Conservation (phyloP, 2,888 invertebrate species). For the Thysanoteuthis rhombus region DNA sequence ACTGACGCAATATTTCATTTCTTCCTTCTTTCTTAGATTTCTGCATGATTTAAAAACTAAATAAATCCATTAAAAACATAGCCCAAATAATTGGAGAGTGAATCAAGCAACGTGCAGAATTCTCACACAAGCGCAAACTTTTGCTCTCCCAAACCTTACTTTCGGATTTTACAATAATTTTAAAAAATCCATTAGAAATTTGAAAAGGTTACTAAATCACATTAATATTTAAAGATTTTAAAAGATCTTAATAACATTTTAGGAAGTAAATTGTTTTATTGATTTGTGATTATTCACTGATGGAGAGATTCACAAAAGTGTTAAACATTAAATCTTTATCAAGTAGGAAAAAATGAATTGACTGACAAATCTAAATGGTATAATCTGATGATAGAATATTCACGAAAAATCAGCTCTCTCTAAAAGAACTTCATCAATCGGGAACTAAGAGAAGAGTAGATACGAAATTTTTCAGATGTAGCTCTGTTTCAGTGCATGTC, state of each 20-base stretch:
- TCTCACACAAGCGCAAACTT: neutral
- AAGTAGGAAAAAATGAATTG: neutral
- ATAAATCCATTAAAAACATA: neutral
- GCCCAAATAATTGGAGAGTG: neutral
- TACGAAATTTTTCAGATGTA: neutral
- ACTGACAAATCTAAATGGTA: neutral
- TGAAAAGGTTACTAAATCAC: neutral
- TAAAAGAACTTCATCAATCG: no score
- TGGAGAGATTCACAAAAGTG: no score
- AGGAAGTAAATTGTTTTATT: no score
- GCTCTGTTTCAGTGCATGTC: no score
- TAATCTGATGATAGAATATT: neutral
- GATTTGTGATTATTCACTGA: no score
- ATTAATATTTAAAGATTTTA: no score
- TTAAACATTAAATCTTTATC: neutral
- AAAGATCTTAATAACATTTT: neutral
- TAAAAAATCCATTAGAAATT: neutral
- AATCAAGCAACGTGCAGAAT: neutral
- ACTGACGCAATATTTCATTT: constrained; percentile 46
- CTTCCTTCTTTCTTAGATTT: constrained; percentile 44
- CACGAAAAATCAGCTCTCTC: no score
- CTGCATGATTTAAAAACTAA: constrained; percentile 16
- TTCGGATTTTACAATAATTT: neutral
- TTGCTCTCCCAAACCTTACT: neutral
- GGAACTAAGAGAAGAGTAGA: neutral